Evolutionary conservation across 2,888 invertebrate genomes (phyloP).

Genomic region (Himalopsyche kuldschensis): DNA sequence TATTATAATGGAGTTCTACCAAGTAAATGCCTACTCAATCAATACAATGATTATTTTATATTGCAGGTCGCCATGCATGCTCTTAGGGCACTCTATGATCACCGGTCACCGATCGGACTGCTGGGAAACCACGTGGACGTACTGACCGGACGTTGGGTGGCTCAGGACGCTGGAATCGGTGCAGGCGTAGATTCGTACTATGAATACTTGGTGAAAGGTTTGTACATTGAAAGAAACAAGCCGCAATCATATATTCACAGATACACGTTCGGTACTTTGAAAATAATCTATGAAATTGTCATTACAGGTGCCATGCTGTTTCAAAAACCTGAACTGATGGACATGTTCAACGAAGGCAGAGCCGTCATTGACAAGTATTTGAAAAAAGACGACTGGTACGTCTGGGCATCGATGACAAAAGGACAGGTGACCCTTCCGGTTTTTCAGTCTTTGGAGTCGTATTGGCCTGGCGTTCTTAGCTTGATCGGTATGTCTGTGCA

Average conservation of each 20-base stretch:
- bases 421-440: constrained; percentile 94
- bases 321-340: constrained; percentile 86
- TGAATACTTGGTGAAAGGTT: constrained; percentile 95
- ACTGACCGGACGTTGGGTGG: constrained; percentile 93
- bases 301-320: constrained; percentile 75
- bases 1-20: too few species aligned
- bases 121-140: constrained; percentile 98
- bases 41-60: too few species aligned
- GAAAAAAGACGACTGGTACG: constrained; percentile 95
- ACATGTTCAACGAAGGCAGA: constrained; percentile 84
- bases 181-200: constrained; percentile 97
- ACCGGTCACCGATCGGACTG: constrained; percentile 82
- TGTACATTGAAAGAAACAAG: background rate
- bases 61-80: constrained; percentile 85
- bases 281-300: background rate
- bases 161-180: constrained; percentile 95
- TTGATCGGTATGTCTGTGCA: constrained; percentile 63
- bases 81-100: constrained; percentile 82
- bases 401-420: constrained; percentile 99
- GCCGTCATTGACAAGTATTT: constrained; percentile 80
- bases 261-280: too few species aligned
- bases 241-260: too few species aligned
- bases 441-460: constrained; percentile 98
- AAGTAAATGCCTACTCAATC: too few species aligned
- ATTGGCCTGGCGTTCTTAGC: constrained; percentile 95